phyloP scores from a whole-genome alignment of 1,140 invertebrate genomes.

The Cherax destructor region DNA sequence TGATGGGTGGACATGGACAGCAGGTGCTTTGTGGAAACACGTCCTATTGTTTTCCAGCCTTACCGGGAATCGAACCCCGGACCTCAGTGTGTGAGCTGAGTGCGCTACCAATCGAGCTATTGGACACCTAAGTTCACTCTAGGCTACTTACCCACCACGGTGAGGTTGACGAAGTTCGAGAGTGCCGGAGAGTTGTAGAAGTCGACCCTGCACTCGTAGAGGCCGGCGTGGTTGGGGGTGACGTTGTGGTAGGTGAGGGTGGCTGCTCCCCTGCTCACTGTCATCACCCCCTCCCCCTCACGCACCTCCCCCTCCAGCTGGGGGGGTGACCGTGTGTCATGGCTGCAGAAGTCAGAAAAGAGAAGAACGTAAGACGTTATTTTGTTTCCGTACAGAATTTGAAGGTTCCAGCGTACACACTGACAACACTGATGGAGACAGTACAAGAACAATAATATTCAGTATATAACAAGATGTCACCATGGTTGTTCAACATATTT shows the following conservation, averaged over 20 bases:
- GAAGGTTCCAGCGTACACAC: not conserved
- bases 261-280: conserved; percentile 16
- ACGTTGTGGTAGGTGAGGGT: conserved; percentile 78
- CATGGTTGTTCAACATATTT: no score
- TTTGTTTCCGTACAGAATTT: no score
- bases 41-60: no score
- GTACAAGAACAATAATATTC: no score
- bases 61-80: no score
- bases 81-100: no score
- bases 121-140: no score
- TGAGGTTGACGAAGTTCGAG: conserved; percentile 89
- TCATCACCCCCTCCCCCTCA: not conserved
- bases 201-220: conserved; percentile 91
- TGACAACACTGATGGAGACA: no score
- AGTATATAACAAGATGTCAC: no score
- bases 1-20: no score
- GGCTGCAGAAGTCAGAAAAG: not conserved
- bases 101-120: no score
- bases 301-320: not conserved
- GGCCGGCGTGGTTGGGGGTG: conserved; percentile 84
- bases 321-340: not conserved
- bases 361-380: not conserved
- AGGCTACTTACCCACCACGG: conserved; percentile 86
- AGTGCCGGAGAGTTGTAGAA: conserved; percentile 90
- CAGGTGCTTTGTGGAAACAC: no score